A percentile compares a stretch with the other conserved stretches of the same genome.
phyloP scores from a whole-genome alignment of 1,140 invertebrate species.

The Drusus annulatus region DNA sequence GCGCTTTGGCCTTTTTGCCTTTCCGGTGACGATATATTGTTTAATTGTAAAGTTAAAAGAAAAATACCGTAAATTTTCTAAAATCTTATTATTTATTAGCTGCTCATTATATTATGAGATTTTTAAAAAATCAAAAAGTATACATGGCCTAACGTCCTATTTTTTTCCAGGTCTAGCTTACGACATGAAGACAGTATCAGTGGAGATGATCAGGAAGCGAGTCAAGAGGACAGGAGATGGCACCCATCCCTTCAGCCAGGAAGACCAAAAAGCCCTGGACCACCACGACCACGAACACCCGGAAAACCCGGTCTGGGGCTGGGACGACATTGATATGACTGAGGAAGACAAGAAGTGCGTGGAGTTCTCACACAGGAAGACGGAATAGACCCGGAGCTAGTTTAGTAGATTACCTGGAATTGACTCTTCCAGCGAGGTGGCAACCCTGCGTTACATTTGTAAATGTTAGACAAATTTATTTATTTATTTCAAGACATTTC shows the following conservation, averaged over 20 bases:
- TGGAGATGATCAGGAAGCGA: slow-evolving; percentile 76
- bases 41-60: too few relatives aligned
- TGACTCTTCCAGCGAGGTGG: too few relatives aligned
- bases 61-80: too few relatives aligned
- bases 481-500: too few relatives aligned
- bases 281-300: slow-evolving; percentile 61
- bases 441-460: too few relatives aligned
- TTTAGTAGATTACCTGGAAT: too few relatives aligned
- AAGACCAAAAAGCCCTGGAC: slow-evolving; percentile 47
- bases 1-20: too few relatives aligned
- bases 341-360: slow-evolving; percentile 66
- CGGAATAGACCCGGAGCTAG: slow-evolving; percentile 28
- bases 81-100: too few relatives aligned
- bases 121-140: too few relatives aligned
- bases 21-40: too few relatives aligned
- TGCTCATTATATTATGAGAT: too few relatives aligned
- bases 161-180: slow-evolving; percentile 74
- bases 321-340: slow-evolving; percentile 69
- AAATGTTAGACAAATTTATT: too few relatives aligned
- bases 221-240: slow-evolving; percentile 80
- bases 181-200: slow-evolving; percentile 82
- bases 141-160: background rate
- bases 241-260: slow-evolving; percentile 70
- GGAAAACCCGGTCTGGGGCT: slow-evolving; percentile 70
- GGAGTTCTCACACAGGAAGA: slow-evolving; percentile 62